These are phyloP conservation scores for Chloroceryle amazona DNA, from an alignment of 2,797 vertebrate genomes.

Conservation along the genomic window DNA sequence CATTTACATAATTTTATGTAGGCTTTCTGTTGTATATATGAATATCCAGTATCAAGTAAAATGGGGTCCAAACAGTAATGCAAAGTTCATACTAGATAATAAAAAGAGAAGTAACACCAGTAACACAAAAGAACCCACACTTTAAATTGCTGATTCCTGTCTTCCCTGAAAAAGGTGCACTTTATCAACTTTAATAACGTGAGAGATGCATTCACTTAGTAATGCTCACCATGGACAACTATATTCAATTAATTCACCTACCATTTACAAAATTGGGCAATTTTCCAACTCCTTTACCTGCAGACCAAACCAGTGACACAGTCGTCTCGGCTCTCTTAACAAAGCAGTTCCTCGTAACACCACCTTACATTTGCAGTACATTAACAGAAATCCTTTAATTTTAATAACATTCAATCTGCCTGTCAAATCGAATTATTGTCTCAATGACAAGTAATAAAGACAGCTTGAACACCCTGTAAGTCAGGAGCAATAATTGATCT, in stretches of 20 bases:
- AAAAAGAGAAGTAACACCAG: background rate
- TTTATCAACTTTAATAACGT: background rate
- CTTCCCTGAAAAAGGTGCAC: background rate
- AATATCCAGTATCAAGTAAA: background rate
- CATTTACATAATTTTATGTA: background rate
- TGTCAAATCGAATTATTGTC: constrained; percentile 67
- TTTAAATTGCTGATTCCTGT: background rate
- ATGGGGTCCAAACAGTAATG: background rate
- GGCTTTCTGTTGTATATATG: background rate
- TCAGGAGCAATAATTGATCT: constrained; percentile 49
- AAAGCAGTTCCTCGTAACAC: background rate
- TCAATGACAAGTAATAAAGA: constrained; percentile 57
- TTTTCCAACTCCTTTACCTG: constrained; percentile 40
- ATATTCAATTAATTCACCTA: constrained; percentile 31
- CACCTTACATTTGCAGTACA: background rate
- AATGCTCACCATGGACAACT: background rate
- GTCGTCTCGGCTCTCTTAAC: background rate
- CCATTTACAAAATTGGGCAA: constrained; percentile 28
- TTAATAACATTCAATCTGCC: constrained; percentile 57
- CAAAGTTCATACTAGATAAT: background rate
- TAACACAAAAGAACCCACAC: background rate
- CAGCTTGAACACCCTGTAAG: constrained; percentile 19
- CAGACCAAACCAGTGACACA: background rate
- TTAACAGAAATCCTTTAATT: constrained; percentile 48
- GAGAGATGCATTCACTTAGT: background rate